Evolutionary conservation across 1,140 invertebrate genomes (phyloP).

Genomic region (Drosophila nikananu): DNA sequence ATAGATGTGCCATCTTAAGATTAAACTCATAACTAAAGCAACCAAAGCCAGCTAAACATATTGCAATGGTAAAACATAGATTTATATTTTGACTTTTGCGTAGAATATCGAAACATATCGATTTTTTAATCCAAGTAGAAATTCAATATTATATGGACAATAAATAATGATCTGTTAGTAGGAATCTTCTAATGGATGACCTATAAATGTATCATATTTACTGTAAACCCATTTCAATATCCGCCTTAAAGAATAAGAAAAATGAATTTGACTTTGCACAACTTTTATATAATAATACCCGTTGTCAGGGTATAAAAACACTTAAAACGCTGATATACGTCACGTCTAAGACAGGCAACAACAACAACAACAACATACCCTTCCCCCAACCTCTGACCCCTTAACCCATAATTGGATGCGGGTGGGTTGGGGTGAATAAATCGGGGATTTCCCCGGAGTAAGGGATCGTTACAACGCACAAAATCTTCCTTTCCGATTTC

Average conservation of each 20-base stretch:
- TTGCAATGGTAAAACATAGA: background rate
- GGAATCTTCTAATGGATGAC: no score
- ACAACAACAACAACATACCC: background rate
- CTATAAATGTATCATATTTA: no score
- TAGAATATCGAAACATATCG: background rate
- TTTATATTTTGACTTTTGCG: background rate
- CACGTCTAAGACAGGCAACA: slow-evolving; percentile 68
- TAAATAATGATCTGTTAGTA: no score
- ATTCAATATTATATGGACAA: background rate
- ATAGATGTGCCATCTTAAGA: no score
- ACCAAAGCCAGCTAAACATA: background rate
- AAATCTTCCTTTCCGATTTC: slow-evolving; percentile 15
- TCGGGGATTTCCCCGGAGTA: slow-evolving; percentile 1
- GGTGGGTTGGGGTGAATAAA: background rate
- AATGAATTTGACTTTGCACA: no score
- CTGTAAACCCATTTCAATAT: background rate
- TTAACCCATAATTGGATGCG: slow-evolving; percentile 45
- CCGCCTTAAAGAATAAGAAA: background rate
- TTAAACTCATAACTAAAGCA: no score
- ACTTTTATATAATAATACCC: background rate
- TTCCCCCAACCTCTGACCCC: background rate
- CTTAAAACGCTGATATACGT: slow-evolving; percentile 80
- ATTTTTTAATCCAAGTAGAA: background rate
- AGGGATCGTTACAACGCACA: slow-evolving; percentile 72
- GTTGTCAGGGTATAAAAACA: slow-evolving; percentile 20